Percentiles rank a stretch among this genome's conserved stretches.
phyloP scores from a whole-genome alignment of 2,113 vertebrate species.

The Platysternon megacephalum region DNA sequence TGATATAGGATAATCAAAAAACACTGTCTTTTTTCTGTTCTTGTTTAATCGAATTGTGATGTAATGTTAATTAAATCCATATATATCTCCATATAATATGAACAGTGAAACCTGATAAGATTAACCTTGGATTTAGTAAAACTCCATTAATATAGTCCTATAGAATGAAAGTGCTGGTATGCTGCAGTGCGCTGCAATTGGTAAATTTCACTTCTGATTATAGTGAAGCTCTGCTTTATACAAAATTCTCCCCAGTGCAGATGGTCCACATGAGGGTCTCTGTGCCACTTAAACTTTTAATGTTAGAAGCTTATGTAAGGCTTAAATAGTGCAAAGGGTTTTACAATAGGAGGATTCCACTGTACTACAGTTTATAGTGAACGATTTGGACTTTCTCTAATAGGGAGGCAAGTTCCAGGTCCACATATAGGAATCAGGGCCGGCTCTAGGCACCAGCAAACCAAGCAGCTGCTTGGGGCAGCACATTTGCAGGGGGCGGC shows the following conservation, averaged over 20 bases:
- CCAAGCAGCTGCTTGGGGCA: too few species aligned
- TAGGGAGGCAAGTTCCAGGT: background rate
- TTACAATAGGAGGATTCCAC: background rate
- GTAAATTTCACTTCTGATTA: rapidly evolving
- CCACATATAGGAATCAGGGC: background rate
- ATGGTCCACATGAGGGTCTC: rapidly evolving
- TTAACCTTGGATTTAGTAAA: rapidly evolving
- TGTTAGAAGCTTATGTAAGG: background rate
- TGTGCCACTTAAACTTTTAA: background rate
- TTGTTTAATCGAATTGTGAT: constrained; percentile 22
- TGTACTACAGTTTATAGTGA: background rate
- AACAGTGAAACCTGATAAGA: rapidly evolving
- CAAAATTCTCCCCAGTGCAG: background rate
- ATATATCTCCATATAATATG: background rate
- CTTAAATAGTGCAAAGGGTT: background rate
- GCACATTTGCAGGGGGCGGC: too few species aligned
- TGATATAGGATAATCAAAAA: constrained; percentile 12
- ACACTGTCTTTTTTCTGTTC: background rate
- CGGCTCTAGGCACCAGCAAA: too few species aligned
- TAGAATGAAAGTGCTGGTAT: background rate
- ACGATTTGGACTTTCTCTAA: background rate
- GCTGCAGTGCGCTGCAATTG: background rate
- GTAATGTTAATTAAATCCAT: background rate
- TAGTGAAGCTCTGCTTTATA: rapidly evolving
- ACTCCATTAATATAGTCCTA: rapidly evolving